phyloP scores from a whole-genome alignment of 2,113 vertebrate species.

The Crypturellus undulatus region DNA sequence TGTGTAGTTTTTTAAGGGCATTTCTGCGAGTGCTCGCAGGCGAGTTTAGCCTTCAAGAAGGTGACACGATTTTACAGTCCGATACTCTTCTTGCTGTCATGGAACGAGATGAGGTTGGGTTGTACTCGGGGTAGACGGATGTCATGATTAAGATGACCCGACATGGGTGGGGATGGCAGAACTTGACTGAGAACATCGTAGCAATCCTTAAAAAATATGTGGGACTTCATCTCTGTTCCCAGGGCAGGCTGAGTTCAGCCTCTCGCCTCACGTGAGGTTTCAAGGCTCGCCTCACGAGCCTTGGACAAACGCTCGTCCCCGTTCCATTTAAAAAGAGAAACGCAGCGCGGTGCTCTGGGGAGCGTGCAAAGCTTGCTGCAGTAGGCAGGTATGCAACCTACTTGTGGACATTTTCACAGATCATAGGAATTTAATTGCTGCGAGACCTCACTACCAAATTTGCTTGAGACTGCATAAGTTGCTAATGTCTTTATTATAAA shows the following conservation, averaged over 20 bases:
- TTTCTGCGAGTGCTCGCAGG: background rate
- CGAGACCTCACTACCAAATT: background rate
- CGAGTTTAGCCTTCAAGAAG: background rate
- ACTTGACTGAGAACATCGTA: background rate
- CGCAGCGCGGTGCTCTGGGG: background rate
- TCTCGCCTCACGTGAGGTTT: background rate
- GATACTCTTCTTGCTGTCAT: background rate
- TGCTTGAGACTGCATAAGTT: background rate
- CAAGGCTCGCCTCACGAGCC: too few relatives aligned
- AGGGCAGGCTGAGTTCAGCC: background rate
- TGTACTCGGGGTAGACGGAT: background rate
- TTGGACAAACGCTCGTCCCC: background rate
- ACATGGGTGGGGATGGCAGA: background rate
- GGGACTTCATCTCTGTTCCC: background rate
- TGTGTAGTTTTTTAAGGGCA: background rate
- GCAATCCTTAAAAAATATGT: background rate
- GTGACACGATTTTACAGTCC: background rate
- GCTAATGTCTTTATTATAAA: background rate
- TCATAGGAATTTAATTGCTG: background rate
- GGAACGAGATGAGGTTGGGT: background rate
- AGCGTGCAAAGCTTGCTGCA: background rate
- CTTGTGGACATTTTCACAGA: background rate
- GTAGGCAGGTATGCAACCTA: background rate
- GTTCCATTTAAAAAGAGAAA: background rate
- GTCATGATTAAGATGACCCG: rapidly evolving